Conservation (phyloP, 2,888 invertebrate species). For the Leptinotarsa peninsularis region DNA sequence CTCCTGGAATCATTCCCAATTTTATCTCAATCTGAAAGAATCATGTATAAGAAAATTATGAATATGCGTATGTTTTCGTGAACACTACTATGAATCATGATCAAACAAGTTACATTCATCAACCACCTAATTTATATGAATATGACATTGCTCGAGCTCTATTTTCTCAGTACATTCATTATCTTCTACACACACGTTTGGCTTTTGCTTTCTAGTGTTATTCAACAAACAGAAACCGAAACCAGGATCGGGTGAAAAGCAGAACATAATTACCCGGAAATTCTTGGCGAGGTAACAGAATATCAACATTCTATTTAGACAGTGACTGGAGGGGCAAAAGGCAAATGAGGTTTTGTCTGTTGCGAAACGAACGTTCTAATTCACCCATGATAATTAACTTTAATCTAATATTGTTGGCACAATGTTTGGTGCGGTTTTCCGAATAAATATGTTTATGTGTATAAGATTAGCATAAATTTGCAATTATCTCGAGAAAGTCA, state of each 20-base stretch:
- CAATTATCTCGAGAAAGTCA: not conserved
- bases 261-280: slow-evolving; percentile 10
- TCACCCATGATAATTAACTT: slow-evolving; percentile 8
- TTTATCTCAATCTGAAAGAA: too few species aligned
- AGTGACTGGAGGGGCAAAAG: slow-evolving; percentile 9
- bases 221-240: slow-evolving; percentile 14
- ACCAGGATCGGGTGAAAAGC: slow-evolving; percentile 7
- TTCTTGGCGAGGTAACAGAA: slow-evolving; percentile 3
- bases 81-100: too few species aligned
- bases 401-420: slow-evolving; percentile 11
- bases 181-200: not conserved
- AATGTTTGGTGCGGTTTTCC: not conserved
- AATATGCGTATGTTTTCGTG: too few species aligned
- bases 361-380: slow-evolving; percentile 12
- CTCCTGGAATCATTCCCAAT: too few species aligned
- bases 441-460: slow-evolving; percentile 4
- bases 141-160: not conserved
- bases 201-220: not conserved
- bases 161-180: not conserved
- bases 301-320: slow-evolving; percentile 10
- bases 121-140: not conserved
- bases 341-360: slow-evolving; percentile 13
- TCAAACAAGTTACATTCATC: too few species aligned
- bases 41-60: too few species aligned
- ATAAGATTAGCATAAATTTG: slow-evolving; percentile 2